A percentile compares a stretch with the other conserved stretches of the same genome.
These are phyloP conservation scores for Rissa tridactyla DNA, from an alignment of 2,113 vertebrate species.

Conservation along the genomic window DNA sequence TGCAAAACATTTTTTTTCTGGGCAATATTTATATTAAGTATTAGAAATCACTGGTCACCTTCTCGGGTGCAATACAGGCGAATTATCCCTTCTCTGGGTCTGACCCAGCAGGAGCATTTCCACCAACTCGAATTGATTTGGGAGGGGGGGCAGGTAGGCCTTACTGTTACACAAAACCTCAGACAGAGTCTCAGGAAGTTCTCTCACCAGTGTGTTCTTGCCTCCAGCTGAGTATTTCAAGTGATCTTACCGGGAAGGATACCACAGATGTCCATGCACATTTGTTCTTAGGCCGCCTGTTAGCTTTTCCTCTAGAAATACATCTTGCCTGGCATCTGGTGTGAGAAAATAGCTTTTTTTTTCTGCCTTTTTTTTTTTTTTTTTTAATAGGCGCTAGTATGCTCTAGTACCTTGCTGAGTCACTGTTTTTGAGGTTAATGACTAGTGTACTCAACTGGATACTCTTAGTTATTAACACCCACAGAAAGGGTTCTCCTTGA, in stretches of 20 bases:
- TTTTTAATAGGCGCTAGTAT: neutral
- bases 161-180: neutral
- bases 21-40: neutral
- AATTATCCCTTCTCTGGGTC: neutral
- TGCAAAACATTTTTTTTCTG: neutral
- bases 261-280: neutral
- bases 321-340: constrained; percentile 33
- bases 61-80: neutral
- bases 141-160: neutral
- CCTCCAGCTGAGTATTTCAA: neutral
- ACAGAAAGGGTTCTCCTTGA: neutral
- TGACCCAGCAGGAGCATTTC: neutral
- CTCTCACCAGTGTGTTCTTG: neutral
- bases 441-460: neutral
- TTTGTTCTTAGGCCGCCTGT: constrained; percentile 34
- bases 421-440: constrained; percentile 39
- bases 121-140: neutral
- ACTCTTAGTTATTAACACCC: neutral
- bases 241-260: neutral
- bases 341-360: neutral
- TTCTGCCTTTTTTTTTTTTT: neutral
- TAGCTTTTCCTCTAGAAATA: constrained; percentile 37
- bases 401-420: constrained; percentile 16
- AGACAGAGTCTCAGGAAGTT: neutral
- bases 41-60: neutral